phyloP scores from a whole-genome alignment of 2,113 vertebrate species.

The Elephas maximus region DNA sequence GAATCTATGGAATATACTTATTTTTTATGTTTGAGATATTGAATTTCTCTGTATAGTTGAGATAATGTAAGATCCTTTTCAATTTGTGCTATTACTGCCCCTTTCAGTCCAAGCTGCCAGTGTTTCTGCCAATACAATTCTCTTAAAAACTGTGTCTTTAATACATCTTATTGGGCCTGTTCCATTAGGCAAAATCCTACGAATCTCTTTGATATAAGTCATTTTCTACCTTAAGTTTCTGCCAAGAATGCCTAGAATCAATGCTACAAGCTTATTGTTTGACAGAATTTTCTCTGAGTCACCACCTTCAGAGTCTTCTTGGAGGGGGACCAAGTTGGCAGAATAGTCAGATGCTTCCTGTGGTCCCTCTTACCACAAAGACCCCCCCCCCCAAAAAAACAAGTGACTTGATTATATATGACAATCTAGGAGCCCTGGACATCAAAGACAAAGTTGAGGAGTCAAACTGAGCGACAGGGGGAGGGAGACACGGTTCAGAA shows the following conservation, averaged over 20 bases:
- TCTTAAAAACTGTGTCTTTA: not conserved
- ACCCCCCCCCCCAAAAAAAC: too few species aligned
- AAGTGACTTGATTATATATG: too few species aligned
- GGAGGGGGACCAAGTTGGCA: too few species aligned
- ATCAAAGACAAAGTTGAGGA: too few species aligned
- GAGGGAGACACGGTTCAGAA: too few species aligned
- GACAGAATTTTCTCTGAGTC: not conserved
- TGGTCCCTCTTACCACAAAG: too few species aligned
- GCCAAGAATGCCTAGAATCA: not conserved
- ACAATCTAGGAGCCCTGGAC: too few species aligned
- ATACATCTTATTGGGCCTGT: not conserved
- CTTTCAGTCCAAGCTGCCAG: not conserved
- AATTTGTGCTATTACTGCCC: not conserved
- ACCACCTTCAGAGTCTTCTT: too few species aligned
- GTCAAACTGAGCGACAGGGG: too few species aligned
- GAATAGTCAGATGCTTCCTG: too few species aligned
- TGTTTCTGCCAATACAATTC: not conserved
- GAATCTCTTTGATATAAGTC: not conserved
- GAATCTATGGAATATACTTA: not conserved
- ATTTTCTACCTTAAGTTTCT: not conserved
- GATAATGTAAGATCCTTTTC: not conserved
- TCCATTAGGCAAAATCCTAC: not conserved
- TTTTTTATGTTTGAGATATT: not conserved
- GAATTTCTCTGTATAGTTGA: not conserved
- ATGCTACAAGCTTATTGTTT: not conserved